Base-by-base conservation (phyloP, 2,797 vertebrate genomes). In the Enteromius paludinosus region DNA sequence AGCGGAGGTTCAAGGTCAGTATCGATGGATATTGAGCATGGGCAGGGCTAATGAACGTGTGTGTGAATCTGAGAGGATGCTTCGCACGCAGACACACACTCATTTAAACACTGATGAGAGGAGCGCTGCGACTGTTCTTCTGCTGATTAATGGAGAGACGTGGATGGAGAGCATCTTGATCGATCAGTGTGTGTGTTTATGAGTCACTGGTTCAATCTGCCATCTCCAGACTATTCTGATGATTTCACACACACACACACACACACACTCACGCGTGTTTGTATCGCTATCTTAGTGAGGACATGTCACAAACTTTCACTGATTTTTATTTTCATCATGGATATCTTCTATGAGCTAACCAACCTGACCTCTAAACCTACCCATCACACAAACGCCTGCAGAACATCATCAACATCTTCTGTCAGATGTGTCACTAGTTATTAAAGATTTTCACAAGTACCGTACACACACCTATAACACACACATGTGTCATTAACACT, bases 121-220 rank as follows among this genome's bases (percentile, higher is more conserved):
- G 33, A 65, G 6, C 8, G 3, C 15, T 5, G 6, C 9, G 35
- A 43, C 72, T 81, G 45, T 73, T 81, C 49, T 77, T 78, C 47
- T 66, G 20, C 30, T 86, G 78, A 84, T 81, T 81, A 78, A 84
- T 86, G 75, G 61, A 84, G 64, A 56, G 18, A 69, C 52, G 68
- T 71, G 72, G 82, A 80, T 86, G 72, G 59, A 86, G 70, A 66
- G 30, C 18, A 3, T 14, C 30, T 4, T 70, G 28, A 49, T 18
- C 45, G 41, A 45, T 70, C 33, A 33, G 4, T 28, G 15, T 64
- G 18, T 69, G 64, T 80, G 33, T 80, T 54, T 69, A 23, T 54
- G 65, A 68, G 65, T 49, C 64, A 35, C 43, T 49, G 23, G 49
- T 71, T 30, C 10, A 28, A 45, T 69, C 41, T 45, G 64, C 11